A percentile compares a stretch with the other conserved stretches of the same genome.
These are phyloP conservation scores for Acanthurus tractus DNA, from an alignment of 2,797 vertebrate species.

Conservation along the genomic window DNA sequence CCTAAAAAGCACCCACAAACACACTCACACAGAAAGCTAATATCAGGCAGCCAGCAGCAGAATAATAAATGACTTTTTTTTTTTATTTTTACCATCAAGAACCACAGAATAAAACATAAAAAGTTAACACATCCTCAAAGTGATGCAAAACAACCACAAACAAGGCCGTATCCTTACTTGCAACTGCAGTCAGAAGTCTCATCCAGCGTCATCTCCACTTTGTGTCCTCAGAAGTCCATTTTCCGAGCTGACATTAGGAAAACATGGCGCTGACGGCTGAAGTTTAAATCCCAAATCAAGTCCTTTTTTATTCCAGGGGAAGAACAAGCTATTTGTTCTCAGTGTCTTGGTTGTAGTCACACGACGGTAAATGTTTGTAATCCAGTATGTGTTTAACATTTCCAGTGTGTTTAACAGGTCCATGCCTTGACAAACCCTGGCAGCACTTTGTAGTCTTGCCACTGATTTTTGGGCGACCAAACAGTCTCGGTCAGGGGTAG, in stretches of 20 bases:
- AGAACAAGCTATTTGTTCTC: not conserved
- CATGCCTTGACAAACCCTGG: no score
- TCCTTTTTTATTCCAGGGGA: not conserved
- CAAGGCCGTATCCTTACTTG: not conserved
- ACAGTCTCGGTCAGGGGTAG: no score
- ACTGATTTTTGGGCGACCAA: no score
- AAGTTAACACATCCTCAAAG: not conserved
- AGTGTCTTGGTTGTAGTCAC: not conserved
- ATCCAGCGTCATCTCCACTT: not conserved
- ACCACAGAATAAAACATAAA: not conserved
- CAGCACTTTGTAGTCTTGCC: no score
- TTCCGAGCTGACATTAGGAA: not conserved
- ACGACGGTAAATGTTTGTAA: no score
- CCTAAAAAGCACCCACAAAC: not conserved
- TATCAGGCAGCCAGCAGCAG: not conserved
- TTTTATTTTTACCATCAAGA: not conserved
- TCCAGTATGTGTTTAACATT: not conserved
- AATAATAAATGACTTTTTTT: not conserved
- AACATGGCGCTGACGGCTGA: no score
- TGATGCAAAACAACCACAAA: not conserved
- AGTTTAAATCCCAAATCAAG: not conserved
- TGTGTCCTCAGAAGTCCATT: not conserved
- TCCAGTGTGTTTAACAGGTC: not conserved
- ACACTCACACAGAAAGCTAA: not conserved
- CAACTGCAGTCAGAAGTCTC: not conserved